A percentile compares a stretch with the other conserved stretches of the same genome.
Conservation (phyloP, 2,113 vertebrate species). For the Miniopterus natalensis region DNA sequence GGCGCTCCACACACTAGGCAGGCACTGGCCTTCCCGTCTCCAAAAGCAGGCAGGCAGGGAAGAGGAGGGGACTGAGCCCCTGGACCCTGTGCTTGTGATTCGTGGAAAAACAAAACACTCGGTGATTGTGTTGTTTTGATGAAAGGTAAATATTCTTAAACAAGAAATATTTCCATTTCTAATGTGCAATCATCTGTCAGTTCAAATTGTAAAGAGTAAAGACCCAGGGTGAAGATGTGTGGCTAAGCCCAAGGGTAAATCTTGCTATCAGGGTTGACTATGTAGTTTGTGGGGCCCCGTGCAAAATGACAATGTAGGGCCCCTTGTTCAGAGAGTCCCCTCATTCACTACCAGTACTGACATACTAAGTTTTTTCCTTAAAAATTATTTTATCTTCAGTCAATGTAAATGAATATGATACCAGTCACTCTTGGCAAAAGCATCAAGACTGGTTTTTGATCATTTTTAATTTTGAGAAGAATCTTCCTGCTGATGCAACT, state of each 20-base stretch:
- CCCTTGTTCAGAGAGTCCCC: neutral
- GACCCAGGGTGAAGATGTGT: neutral
- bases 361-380: neutral
- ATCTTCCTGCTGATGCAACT: neutral
- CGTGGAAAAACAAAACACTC: neutral
- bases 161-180: neutral
- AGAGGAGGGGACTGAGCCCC: neutral
- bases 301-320: neutral
- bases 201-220: neutral
- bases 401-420: neutral
- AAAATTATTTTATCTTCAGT: neutral
- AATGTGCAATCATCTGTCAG: neutral
- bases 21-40: neutral
- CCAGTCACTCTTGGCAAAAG: neutral
- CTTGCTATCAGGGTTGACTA: neutral
- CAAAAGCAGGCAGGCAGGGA: neutral
- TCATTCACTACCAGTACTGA: neutral
- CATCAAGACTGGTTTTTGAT: neutral
- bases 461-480: slow-evolving; percentile 33
- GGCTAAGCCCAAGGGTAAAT: neutral
- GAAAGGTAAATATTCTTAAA: slow-evolving; percentile 24
- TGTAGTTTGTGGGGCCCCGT: neutral
- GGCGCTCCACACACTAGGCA: too few species aligned
- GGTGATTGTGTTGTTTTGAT: neutral
- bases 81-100: neutral